Evolutionary conservation across 1,140 invertebrate genomes (phyloP).

Genomic region (Bilobella aurantiaca): DNA sequence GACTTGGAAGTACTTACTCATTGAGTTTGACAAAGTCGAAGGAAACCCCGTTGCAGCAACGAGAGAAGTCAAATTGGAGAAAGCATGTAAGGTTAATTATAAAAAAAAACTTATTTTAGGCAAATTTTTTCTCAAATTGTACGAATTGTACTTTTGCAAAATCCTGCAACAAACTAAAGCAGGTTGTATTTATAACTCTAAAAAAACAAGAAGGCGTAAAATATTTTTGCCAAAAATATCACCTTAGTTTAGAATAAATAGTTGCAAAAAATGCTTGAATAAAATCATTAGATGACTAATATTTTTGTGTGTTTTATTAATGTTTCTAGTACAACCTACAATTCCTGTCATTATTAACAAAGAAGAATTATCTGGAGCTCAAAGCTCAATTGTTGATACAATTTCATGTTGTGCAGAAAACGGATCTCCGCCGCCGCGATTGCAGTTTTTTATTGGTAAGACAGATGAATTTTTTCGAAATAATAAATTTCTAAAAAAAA

Average conservation of each 20-base stretch:
- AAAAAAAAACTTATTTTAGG: neutral
- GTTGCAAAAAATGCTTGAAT: too few relatives aligned
- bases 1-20: neutral
- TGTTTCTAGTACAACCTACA: neutral
- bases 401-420: conserved; percentile 1
- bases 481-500: neutral
- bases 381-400: neutral
- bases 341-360: neutral
- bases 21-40: neutral
- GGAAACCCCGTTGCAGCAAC: neutral
- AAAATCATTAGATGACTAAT: too few relatives aligned
- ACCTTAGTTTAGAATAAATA: too few relatives aligned
- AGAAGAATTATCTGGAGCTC: neutral
- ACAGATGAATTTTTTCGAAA: too few relatives aligned
- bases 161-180: too few relatives aligned
- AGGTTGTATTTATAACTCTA: too few relatives aligned
- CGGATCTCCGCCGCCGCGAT: neutral
- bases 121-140: neutral
- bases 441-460: neutral
- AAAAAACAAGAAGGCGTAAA: too few relatives aligned
- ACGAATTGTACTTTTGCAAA: neutral
- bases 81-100: neutral
- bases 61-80: neutral
- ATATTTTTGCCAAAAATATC: too few relatives aligned
- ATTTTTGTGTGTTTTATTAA: too few relatives aligned